These are phyloP conservation scores for Dasysyrphus albostriatus DNA, from an alignment of 2,888 invertebrate species.

Conservation along the genomic window DNA sequence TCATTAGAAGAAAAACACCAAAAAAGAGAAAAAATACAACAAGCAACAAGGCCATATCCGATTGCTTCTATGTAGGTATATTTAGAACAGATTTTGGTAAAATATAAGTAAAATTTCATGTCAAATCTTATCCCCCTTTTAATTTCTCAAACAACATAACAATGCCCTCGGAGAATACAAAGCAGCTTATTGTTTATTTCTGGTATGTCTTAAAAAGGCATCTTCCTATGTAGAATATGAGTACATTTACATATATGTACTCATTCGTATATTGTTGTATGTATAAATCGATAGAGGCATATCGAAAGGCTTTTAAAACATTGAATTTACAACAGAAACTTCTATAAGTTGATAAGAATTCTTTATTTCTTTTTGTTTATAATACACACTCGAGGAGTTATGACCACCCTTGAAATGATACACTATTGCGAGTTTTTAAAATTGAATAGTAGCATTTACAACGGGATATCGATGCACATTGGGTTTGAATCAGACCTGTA, in stretches of 20 bases:
- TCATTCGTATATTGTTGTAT: neutral
- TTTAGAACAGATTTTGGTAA: conserved; percentile 46
- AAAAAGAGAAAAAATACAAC: conserved; percentile 36
- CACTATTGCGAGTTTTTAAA: too few relatives aligned
- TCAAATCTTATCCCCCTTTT: conserved; percentile 34
- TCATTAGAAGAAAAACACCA: conserved; percentile 23
- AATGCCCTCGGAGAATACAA: neutral
- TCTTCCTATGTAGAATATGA: neutral
- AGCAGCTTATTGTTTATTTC: conserved; percentile 6
- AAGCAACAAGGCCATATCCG: conserved; percentile 72
- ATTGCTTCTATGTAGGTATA: conserved; percentile 63
- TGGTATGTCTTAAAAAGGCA: neutral
- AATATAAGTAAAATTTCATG: conserved; percentile 36
- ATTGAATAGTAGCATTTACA: too few relatives aligned
- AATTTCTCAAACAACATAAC: conserved; percentile 12
- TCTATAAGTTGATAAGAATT: neutral
- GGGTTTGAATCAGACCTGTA: too few relatives aligned
- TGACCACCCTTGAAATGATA: too few relatives aligned
- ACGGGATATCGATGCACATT: too few relatives aligned
- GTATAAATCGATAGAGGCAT: neutral
- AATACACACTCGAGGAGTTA: too few relatives aligned
- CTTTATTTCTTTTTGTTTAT: too few relatives aligned
- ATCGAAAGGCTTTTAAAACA: neutral
- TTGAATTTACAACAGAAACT: neutral
- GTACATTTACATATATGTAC: neutral